phyloP scores from a whole-genome alignment of 2,113 vertebrate species.

The Ammodytes dubius region DNA sequence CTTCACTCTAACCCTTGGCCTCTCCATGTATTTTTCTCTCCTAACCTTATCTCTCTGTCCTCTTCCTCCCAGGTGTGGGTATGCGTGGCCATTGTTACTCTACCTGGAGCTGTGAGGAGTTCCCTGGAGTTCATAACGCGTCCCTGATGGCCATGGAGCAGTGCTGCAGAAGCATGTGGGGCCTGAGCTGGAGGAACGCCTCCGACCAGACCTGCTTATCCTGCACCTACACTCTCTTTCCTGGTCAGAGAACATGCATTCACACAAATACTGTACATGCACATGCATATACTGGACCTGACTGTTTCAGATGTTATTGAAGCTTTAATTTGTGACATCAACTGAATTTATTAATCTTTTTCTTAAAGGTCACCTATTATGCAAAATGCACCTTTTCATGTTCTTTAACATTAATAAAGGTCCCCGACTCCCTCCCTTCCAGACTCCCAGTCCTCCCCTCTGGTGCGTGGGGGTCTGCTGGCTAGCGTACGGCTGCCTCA shows the following conservation, averaged over 20 bases:
- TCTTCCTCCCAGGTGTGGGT: slow-evolving; percentile 59
- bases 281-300: background rate
- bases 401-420: background rate
- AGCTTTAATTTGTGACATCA: background rate
- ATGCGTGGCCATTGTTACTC: slow-evolving; percentile 86
- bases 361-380: background rate
- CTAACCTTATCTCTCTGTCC: accelerated
- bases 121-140: slow-evolving; percentile 74
- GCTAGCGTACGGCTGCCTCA: slow-evolving; percentile 68
- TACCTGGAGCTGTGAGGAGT: slow-evolving; percentile 86
- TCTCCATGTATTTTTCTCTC: background rate
- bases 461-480: slow-evolving; percentile 75
- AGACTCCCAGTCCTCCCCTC: slow-evolving; percentile 79
- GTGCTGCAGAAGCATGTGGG: slow-evolving; percentile 89
- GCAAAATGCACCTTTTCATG: background rate
- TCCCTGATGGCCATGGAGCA: slow-evolving; percentile 86
- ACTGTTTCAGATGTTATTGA: background rate
- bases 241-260: slow-evolving; percentile 68
- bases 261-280: background rate
- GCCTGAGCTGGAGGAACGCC: slow-evolving; percentile 89
- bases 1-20: background rate
- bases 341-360: background rate
- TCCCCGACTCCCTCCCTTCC: background rate
- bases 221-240: slow-evolving; percentile 84
- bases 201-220: slow-evolving; percentile 85